These are phyloP conservation scores for Phalacrocorax pelagicus DNA, from an alignment of 2,113 vertebrate species.

Conservation along the genomic window DNA sequence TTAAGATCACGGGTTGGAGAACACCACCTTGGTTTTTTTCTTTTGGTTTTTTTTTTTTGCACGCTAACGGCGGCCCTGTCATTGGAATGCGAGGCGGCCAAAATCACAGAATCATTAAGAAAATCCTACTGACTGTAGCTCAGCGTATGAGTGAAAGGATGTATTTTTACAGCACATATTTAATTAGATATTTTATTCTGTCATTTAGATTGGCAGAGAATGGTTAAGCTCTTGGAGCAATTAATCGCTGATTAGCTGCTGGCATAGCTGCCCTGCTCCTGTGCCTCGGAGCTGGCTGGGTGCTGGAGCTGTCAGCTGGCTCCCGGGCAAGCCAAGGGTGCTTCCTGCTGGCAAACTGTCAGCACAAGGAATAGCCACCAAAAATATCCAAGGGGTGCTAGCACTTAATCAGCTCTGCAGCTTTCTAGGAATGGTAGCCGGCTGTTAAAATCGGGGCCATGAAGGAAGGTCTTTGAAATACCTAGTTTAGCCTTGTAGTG, in stretches of 20 bases:
- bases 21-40: rapidly evolving
- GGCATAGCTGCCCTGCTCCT: rapidly evolving
- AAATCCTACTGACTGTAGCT: no score
- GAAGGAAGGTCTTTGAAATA: not conserved
- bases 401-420: not conserved
- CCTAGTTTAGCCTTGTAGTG: not conserved
- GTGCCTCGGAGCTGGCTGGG: not conserved
- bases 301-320: not conserved
- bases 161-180: not conserved
- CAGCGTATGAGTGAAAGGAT: not conserved
- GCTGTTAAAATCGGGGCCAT: not conserved
- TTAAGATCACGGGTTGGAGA: rapidly evolving
- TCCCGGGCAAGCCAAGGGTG: not conserved
- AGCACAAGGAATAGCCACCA: not conserved
- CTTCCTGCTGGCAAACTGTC: not conserved
- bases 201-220: not conserved
- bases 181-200: not conserved
- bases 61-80: not conserved
- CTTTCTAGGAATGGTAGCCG: not conserved
- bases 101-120: not conserved
- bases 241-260: rapidly evolving
- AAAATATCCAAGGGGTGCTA: no score
- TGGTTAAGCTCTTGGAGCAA: not conserved
- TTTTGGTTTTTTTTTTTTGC: not conserved
- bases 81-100: not conserved